Conservation (phyloP, 1,140 invertebrate species). For the Idris sp. region DNA sequence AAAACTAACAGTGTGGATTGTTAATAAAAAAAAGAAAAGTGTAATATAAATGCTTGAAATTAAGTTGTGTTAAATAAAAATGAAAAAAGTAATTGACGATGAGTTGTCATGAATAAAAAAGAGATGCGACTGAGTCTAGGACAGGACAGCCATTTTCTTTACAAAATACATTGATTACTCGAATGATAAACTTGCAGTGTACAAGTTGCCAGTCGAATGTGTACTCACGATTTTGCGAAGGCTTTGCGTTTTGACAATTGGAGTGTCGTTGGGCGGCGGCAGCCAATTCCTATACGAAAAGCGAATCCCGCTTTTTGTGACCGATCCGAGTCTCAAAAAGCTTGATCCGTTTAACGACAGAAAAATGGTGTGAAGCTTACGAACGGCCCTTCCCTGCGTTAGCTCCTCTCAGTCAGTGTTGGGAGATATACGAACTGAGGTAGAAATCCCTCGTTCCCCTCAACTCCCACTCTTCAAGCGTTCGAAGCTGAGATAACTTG, state of each 20-base stretch:
- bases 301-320: constrained; percentile 79
- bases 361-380: constrained; percentile 71
- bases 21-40: no score
- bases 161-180: constrained; percentile 69
- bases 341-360: constrained; percentile 78
- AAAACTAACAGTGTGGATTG: no score
- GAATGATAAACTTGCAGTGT: constrained; percentile 24
- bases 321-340: constrained; percentile 78
- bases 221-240: constrained; percentile 45
- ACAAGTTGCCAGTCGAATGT: neutral
- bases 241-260: constrained; percentile 17
- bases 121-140: no score
- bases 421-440: no score
- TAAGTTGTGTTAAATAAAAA: no score
- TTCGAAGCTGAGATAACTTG: no score
- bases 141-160: constrained; percentile 69
- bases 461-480: no score
- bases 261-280: constrained; percentile 53
- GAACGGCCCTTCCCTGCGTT: constrained; percentile 48
- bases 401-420: no score
- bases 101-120: no score
- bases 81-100: no score
- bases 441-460: no score
- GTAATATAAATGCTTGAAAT: no score
- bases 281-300: constrained; percentile 78